Conservation (phyloP, 2,113 vertebrate species). For the Sander vitreus region DNA sequence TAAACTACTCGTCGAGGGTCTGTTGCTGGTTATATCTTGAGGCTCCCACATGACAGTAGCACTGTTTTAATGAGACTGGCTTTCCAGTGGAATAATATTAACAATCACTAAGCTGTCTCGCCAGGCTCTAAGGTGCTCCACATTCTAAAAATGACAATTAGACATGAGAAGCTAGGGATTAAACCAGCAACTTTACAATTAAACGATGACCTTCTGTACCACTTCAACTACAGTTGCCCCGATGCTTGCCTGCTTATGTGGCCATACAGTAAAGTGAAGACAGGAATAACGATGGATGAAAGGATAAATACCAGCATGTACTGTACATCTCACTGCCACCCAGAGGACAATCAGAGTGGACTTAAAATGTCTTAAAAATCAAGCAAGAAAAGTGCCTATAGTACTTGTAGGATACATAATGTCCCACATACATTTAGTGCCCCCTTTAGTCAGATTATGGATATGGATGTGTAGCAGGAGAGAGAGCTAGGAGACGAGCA, state of each 20-base stretch:
- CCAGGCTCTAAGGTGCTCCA: not conserved
- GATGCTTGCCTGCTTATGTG: slow-evolving; percentile 11
- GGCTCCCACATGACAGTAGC: slow-evolving; percentile 18
- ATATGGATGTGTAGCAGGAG: not conserved
- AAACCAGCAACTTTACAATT: not conserved
- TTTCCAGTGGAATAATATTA: not conserved
- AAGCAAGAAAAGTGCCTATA: slow-evolving; percentile 9
- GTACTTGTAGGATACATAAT: not conserved
- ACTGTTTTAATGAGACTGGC: slow-evolving; percentile 9
- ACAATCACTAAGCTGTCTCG: slow-evolving; percentile 12
- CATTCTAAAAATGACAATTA: slow-evolving; percentile 19
- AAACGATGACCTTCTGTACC: not conserved
- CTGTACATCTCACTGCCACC: not conserved
- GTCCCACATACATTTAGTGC: not conserved
- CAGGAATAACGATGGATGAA: not conserved
- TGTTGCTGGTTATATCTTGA: not conserved
- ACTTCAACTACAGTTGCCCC: not conserved
- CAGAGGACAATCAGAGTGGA: not conserved
- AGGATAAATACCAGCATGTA: slow-evolving; percentile 14
- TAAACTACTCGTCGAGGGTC: not conserved
- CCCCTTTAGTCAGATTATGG: not conserved
- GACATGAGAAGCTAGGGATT: not conserved
- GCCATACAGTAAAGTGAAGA: not conserved
- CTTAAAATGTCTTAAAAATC: not conserved
- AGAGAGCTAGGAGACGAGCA: not conserved